phyloP scores from a whole-genome alignment of 1,140 invertebrate genomes.

The Branchinecta lynchi region DNA sequence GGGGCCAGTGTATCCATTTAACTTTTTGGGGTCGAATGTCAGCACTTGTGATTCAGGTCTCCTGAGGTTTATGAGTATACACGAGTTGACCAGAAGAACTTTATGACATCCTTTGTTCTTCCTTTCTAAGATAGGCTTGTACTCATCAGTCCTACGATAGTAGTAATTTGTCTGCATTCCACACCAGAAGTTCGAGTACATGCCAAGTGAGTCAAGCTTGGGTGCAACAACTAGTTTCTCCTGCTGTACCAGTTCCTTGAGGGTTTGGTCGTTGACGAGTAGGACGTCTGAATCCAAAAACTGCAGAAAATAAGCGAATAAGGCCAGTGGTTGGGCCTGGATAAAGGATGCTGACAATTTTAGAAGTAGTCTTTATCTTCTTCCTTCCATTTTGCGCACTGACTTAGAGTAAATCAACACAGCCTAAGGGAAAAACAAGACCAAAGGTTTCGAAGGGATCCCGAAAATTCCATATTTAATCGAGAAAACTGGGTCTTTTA shows the following conservation, averaged over 20 bases:
- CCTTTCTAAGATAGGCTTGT: conserved; percentile 58
- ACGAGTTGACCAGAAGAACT: conserved; percentile 86
- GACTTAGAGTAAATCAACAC: not conserved
- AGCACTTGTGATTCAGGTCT: conserved; percentile 43
- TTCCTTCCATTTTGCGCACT: not conserved
- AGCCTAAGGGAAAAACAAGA: too few relatives aligned
- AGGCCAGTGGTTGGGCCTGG: conserved; percentile 19
- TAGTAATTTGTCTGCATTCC: conserved; percentile 77
- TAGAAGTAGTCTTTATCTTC: not conserved
- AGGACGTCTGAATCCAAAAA: conserved; percentile 80
- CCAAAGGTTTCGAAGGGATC: too few relatives aligned
- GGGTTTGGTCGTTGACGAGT: conserved; percentile 50
- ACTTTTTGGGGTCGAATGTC: conserved; percentile 52
- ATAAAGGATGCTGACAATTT: not conserved
- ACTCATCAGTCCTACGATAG: conserved; percentile 71
- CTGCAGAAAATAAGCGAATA: conserved; percentile 37
- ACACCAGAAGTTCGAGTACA: conserved; percentile 94
- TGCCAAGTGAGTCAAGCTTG: conserved; percentile 63
- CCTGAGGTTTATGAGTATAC: conserved; percentile 64
- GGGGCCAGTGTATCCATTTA: conserved; percentile 52
- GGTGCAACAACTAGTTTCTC: conserved; percentile 53
- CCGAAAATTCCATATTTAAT: too few relatives aligned
- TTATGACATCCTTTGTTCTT: conserved; percentile 55
- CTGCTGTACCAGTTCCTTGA: conserved; percentile 51
- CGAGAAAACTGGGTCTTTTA: too few relatives aligned